A percentile compares a stretch with the other conserved stretches of the same genome.
phyloP scores from a whole-genome alignment of 2,797 vertebrate genomes.

The Calcarius lapponicus region DNA sequence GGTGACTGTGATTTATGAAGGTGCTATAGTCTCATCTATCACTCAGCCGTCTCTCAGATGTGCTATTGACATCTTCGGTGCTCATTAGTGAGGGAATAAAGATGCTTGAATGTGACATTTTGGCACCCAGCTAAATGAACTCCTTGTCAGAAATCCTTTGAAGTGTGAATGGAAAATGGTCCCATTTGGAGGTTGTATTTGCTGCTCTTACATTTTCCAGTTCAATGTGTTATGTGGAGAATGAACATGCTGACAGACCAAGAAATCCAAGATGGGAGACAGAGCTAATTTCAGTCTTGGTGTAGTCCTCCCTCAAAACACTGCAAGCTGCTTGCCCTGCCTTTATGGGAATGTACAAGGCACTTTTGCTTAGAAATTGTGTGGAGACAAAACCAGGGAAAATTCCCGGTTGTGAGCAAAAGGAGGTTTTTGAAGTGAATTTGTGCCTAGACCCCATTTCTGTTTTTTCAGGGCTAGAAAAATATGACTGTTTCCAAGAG shows the following conservation, averaged over 20 bases:
- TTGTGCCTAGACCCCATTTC: neutral
- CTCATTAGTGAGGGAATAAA: neutral
- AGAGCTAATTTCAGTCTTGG: neutral
- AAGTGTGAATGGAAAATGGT: neutral
- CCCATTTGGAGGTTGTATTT: neutral
- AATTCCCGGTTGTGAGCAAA: neutral
- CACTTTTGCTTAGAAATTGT: neutral
- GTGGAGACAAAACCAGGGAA: neutral
- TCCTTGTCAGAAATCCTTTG: neutral
- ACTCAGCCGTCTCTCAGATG: neutral
- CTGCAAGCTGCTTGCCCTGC: neutral
- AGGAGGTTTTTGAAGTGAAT: neutral
- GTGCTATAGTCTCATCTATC: neutral
- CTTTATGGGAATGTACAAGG: neutral
- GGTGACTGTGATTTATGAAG: conserved; percentile 1
- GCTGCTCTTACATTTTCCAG: neutral
- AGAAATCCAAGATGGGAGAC: neutral
- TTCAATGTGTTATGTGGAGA: neutral
- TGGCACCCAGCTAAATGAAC: neutral
- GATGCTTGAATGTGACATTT: neutral
- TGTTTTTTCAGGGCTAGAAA: neutral
- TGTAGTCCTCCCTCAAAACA: neutral
- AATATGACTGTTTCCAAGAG: neutral
- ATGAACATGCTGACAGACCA: neutral
- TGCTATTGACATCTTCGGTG: neutral